Conservation (phyloP, 2,888 invertebrate species). For the Rhagonycha lutea region DNA sequence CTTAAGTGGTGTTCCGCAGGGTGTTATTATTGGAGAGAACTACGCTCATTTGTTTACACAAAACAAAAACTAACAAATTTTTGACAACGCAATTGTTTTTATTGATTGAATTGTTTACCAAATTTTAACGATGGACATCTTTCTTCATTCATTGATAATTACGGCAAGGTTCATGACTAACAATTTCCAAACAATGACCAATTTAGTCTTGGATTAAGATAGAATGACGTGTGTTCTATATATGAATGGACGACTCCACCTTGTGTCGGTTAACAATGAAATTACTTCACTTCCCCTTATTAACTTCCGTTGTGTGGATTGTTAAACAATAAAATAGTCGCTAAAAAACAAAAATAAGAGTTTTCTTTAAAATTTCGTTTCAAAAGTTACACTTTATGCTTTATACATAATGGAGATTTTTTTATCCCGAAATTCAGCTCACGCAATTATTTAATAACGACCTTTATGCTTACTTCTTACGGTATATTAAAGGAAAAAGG, state of each 20-base stretch:
- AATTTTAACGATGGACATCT: background rate
- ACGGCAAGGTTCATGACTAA: slow-evolving; percentile 20
- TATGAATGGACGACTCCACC: slow-evolving; percentile 45
- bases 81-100: background rate
- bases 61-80: background rate
- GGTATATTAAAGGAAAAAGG: background rate
- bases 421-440: background rate
- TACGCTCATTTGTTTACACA: background rate
- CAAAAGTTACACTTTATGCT: background rate
- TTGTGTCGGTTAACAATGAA: slow-evolving; percentile 43
- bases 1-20: background rate
- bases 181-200: slow-evolving; percentile 35
- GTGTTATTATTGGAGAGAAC: background rate
- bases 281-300: slow-evolving; percentile 46
- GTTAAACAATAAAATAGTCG: slow-evolving; percentile 5
- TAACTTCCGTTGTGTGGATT: slow-evolving; percentile 41
- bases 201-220: slow-evolving; percentile 33
- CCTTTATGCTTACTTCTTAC: background rate
- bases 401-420: background rate
- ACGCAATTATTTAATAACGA: background rate
- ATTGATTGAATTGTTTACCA: background rate
- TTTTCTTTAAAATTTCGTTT: background rate
- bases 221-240: slow-evolving; percentile 40
- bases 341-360: background rate
- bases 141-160: slow-evolving; percentile 23